Conservation (phyloP, 2,797 vertebrate species). For the Menidia menidia region DNA sequence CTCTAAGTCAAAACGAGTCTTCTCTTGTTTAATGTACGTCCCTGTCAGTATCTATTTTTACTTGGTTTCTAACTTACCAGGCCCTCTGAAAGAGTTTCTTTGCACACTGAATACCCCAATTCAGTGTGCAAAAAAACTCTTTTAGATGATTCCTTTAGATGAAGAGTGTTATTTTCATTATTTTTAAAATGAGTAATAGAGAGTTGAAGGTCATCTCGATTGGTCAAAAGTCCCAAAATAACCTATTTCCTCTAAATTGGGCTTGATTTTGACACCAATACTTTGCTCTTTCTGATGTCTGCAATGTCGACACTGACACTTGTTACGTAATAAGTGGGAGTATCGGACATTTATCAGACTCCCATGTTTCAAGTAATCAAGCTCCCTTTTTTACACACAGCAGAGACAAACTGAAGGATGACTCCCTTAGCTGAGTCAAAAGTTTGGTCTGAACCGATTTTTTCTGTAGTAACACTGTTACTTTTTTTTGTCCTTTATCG, state of each 20-base stretch:
- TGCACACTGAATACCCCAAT: neutral
- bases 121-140: neutral
- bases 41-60: neutral
- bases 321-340: conserved; percentile 34
- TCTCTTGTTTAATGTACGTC: neutral
- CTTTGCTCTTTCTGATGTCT: conserved; percentile 20
- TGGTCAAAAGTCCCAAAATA: conserved; percentile 30
- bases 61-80: neutral
- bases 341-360: conserved; percentile 28
- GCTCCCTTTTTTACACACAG: conserved; percentile 29
- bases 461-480: conserved; percentile 31
- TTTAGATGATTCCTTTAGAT: neutral
- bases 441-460: conserved; percentile 14
- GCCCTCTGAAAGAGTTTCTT: neutral
- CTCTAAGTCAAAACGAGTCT: neutral
- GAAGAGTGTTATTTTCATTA: too few relatives aligned
- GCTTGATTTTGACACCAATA: conserved; percentile 38
- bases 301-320: conserved; percentile 1
- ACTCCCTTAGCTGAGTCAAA: conserved; percentile 45
- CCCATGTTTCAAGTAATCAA: conserved; percentile 42
- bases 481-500: conserved; percentile 10
- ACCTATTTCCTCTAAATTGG: neutral
- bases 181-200: neutral
- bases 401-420: conserved; percentile 46
- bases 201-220: conserved; percentile 8